Base-by-base conservation (phyloP, 2,888 invertebrate species). In the Rhagonycha fulva region DNA sequence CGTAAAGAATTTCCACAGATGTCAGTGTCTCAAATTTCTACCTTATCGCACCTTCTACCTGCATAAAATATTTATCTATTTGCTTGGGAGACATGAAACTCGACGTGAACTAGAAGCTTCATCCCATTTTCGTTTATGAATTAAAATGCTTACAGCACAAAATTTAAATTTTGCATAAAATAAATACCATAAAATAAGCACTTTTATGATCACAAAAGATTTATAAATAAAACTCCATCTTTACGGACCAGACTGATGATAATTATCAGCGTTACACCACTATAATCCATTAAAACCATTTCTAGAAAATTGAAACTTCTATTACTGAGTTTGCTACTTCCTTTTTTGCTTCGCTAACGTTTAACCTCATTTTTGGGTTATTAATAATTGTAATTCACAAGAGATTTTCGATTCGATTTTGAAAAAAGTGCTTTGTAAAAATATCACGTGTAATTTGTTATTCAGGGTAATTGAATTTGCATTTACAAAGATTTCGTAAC, bases 401-500 rank as follows among this genome's bases (percentile, higher is more conserved):
- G n/a, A n/a, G 47, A 47, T n/a, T 47, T 47, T n/a, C 7, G 47
- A 47, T 47, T 47, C 47, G 47, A 7, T 47, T 47, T 47, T 9
- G 47, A 47, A 47, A 47, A 47, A 47, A 47, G 47, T 47, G 63
- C n/a, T 62, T 71, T 71, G 26, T 63, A 47, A 71, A 62, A 71
- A 47, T 66, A 71, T 66, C 66, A 67, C 66, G 47, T 66, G 47
- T 47, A 60, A 66, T 66, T 71, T 71, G 60, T 71, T 71, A 71
- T 63, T 71, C 66, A 24, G 23, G 47, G 24, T 67, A 71, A 71
- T 71, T 66, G 71, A 71, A 71, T 71, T 71, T 71, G 66, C 71
- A 71, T 71, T 71, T 71, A 32, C 66, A 71, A 71, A 71, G 71
- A 71, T 71, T 71, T 71, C 63, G 66, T 71, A 71, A 66, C 62